Evolutionary conservation across 2,113 vertebrate species (phyloP).

Genomic region (Macquaria australasica): DNA sequence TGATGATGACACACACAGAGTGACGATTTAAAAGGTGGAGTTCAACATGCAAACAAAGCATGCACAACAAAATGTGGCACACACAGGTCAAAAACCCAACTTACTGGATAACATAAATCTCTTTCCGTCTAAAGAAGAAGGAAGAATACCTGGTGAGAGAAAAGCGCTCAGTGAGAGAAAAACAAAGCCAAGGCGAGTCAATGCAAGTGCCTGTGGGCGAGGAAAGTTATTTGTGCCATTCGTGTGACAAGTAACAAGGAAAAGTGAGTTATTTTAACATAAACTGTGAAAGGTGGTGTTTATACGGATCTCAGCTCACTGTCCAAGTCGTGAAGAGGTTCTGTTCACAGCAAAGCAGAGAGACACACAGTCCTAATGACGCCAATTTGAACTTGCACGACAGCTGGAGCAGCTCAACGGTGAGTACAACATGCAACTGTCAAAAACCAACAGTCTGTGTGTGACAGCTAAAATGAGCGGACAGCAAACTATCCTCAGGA

Average conservation of each 20-base stretch:
- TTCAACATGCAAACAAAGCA: conserved; percentile 25
- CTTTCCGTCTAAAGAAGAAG: conserved; percentile 99
- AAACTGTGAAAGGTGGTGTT: neutral
- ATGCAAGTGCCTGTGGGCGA: conserved; percentile 17
- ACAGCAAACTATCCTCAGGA: neutral
- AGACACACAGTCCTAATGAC: conserved; percentile 41
- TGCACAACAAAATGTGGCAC: conserved; percentile 38
- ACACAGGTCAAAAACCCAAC: conserved; percentile 76
- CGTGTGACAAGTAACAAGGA: conserved; percentile 9
- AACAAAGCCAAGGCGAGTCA: conserved; percentile 50
- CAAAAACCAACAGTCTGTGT: neutral
- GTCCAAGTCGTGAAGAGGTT: neutral
- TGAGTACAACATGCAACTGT: neutral
- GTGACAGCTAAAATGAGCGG: conserved; percentile 3
- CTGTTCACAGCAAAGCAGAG: conserved; percentile 9
- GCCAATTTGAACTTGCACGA: neutral
- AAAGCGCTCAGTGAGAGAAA: conserved; percentile 81
- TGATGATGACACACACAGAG: neutral
- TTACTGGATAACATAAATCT: conserved; percentile 99
- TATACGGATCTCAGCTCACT: conserved; percentile 2
- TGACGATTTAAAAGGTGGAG: neutral
- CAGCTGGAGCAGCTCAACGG: neutral
- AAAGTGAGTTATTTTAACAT: conserved; percentile 28
- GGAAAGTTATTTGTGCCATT: conserved; percentile 15
- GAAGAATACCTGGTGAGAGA: conserved; percentile 97